phyloP scores from a whole-genome alignment of 2,113 vertebrate genomes.

The Atractosteus spatula region DNA sequence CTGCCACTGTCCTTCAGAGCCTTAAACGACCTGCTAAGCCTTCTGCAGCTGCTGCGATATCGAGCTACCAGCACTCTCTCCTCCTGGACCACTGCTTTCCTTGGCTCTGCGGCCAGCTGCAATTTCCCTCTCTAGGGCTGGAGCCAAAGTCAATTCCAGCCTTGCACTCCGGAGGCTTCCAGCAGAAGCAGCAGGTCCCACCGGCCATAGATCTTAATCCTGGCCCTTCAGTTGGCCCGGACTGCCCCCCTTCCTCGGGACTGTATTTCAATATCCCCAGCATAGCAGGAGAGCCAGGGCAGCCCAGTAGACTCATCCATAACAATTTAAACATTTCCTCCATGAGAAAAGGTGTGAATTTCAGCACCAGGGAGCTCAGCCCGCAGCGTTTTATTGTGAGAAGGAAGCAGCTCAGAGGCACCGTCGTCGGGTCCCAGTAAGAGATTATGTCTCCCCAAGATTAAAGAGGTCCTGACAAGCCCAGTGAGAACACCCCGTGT shows the following conservation, averaged over 20 bases:
- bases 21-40: conserved; percentile 23
- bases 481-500: not conserved
- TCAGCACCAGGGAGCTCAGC: too few species aligned
- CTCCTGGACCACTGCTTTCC: conserved; percentile 54
- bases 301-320: too few species aligned
- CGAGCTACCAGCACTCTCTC: conserved; percentile 50
- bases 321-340: too few species aligned
- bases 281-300: too few species aligned
- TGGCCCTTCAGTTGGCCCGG: not conserved
- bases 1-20: not conserved
- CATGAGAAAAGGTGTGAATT: too few species aligned
- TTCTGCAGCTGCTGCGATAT: conserved; percentile 51
- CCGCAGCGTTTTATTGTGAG: too few species aligned
- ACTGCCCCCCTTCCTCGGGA: not conserved
- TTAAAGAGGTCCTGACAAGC: not conserved
- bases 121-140: conserved; percentile 51
- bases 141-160: conserved; percentile 63
- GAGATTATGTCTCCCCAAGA: not conserved
- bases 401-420: too few species aligned
- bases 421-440: not conserved
- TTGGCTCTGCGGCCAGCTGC: conserved; percentile 44
- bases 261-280: too few species aligned
- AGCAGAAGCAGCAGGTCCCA: conserved; percentile 28
- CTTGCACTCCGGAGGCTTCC: conserved; percentile 41
- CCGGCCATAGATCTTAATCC: not conserved